Conservation (phyloP, 2,113 vertebrate species). For the Anguilla japonica region DNA sequence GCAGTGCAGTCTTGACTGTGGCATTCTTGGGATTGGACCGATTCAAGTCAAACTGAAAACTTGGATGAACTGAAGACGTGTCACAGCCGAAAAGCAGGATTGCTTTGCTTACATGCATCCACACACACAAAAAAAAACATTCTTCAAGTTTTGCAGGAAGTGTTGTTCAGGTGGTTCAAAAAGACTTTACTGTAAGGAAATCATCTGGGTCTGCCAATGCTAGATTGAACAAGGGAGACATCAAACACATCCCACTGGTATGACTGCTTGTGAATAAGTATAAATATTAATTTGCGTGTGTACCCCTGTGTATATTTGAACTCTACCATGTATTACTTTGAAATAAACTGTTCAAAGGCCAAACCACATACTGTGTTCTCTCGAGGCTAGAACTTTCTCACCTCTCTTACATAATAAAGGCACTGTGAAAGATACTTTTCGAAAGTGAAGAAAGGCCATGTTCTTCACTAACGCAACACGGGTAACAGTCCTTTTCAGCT, state of each 20-base stretch:
- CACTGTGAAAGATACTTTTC: constrained; percentile 24
- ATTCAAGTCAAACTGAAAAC: constrained; percentile 59
- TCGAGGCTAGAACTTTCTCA: constrained; percentile 20
- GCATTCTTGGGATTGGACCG: constrained; percentile 60
- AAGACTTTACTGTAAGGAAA: constrained; percentile 19
- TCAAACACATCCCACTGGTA: neutral
- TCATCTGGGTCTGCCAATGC: neutral
- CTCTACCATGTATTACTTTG: neutral
- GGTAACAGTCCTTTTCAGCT: constrained; percentile 24
- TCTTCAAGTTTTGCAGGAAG: constrained; percentile 91
- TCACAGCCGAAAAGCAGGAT: neutral
- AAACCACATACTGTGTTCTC: neutral
- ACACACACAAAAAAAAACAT: constrained; percentile 45
- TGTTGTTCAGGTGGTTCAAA: constrained; percentile 60
- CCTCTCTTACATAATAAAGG: constrained; percentile 22
- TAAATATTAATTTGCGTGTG: neutral
- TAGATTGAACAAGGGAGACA: neutral
- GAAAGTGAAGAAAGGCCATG: neutral
- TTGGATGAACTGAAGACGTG: neutral
- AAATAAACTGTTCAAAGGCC: neutral
- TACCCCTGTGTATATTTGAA: neutral
- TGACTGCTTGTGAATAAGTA: neutral
- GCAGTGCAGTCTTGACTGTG: constrained; percentile 74
- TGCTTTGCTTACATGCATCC: neutral
- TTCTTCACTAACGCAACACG: constrained; percentile 11